A percentile compares a stretch with the other conserved stretches of the same genome.
Conservation (phyloP, 2,888 invertebrate species). For the Aporophyla lueneburgensis region DNA sequence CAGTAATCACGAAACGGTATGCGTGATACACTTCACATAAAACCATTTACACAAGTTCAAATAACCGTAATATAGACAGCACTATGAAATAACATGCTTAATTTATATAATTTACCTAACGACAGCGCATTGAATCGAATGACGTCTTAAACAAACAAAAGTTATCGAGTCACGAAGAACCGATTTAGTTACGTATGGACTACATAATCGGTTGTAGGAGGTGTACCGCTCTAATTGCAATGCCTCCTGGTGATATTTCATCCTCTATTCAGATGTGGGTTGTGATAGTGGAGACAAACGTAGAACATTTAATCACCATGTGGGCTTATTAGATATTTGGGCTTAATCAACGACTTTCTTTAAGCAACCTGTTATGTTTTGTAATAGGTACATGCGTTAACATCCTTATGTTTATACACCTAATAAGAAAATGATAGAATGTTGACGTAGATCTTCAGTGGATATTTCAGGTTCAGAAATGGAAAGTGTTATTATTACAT, state of each 20-base stretch:
- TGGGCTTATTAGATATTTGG: slow-evolving; percentile 39
- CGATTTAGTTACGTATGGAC: slow-evolving; percentile 73
- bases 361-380: slow-evolving; percentile 41
- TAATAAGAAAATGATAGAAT: slow-evolving; percentile 16
- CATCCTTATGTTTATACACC: slow-evolving; percentile 12
- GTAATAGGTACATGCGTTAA: slow-evolving; percentile 39
- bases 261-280: slow-evolving; percentile 62
- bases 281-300: slow-evolving; percentile 60
- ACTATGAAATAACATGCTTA: slow-evolving; percentile 47
- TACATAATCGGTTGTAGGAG: slow-evolving; percentile 67
- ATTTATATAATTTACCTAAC: slow-evolving; percentile 55
- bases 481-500: not conserved
- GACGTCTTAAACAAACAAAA: slow-evolving; percentile 56
- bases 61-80: slow-evolving; percentile 39
- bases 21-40: slow-evolving; percentile 32
- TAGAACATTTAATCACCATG: slow-evolving; percentile 52
- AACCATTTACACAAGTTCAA: slow-evolving; percentile 40
- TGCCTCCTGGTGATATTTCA: slow-evolving; percentile 62
- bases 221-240: slow-evolving; percentile 60
- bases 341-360: slow-evolving; percentile 39
- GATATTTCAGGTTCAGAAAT: not conserved
- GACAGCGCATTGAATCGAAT: slow-evolving; percentile 58
- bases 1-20: slow-evolving; percentile 35
- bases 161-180: slow-evolving; percentile 72
- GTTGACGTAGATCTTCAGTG: not conserved